phyloP scores from a whole-genome alignment of 1,140 invertebrate species.

The Atta colombica region DNA sequence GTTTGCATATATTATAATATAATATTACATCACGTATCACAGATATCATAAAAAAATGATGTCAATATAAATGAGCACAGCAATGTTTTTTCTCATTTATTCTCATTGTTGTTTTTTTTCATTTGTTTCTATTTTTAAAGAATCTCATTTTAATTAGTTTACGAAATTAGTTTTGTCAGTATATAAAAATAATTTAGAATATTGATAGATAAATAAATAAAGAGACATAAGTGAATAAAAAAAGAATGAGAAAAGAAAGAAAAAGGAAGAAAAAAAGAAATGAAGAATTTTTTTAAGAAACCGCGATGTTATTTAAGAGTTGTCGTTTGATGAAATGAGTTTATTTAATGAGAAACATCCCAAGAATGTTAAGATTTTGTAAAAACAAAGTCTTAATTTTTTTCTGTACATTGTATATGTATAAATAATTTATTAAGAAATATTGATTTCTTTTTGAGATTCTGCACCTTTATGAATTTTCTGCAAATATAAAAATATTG shows the following conservation, averaged over 20 bases:
- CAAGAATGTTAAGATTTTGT: neutral
- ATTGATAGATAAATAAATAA: neutral
- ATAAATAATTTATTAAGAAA: neutral
- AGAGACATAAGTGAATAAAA: neutral
- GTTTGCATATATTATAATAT: neutral
- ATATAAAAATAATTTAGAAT: neutral
- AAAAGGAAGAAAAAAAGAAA: neutral
- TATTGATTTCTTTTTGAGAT: neutral
- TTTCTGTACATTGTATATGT: neutral
- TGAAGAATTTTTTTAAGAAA: conserved; percentile 14
- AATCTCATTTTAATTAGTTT: neutral
- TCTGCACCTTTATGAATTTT: neutral
- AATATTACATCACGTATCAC: neutral
- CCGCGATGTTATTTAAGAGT: neutral
- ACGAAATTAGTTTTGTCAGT: neutral
- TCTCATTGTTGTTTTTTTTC: neutral
- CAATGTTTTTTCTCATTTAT: neutral
- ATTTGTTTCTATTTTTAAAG: neutral
- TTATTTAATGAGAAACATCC: neutral
- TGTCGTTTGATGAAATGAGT: neutral
- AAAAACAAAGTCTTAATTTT: neutral
- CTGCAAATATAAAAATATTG: neutral
- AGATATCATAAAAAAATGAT: neutral
- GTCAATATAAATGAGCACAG: neutral
- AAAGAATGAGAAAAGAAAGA: neutral